phyloP scores from a whole-genome alignment of 1,140 invertebrate species.

The Contarinia nasturtii region DNA sequence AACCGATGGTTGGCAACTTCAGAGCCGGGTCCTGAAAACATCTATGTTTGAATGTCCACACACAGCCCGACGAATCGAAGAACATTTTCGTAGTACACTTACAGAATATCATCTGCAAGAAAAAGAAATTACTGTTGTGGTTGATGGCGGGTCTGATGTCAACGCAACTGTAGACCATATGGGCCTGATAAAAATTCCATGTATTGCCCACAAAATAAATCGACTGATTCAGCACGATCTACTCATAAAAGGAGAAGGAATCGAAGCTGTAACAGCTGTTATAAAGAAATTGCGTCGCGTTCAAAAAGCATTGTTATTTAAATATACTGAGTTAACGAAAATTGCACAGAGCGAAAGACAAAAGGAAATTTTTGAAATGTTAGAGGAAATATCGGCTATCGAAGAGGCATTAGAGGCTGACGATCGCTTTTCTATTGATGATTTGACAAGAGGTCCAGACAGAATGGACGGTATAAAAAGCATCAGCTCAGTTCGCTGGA shows the following conservation, averaged over 20 bases:
- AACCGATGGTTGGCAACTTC: too few relatives aligned
- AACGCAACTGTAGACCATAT: background rate
- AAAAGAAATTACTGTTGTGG: background rate
- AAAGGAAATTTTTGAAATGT: background rate
- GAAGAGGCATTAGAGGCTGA: background rate
- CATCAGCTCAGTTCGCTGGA: background rate
- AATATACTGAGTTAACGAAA: background rate
- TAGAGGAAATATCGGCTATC: background rate
- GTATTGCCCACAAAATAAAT: background rate
- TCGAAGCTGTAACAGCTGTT: background rate
- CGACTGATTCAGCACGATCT: background rate
- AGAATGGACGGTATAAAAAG: background rate
- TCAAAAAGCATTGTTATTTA: background rate
- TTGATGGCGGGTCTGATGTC: background rate
- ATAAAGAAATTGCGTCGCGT: background rate
- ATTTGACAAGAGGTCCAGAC: background rate
- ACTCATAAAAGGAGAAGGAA: background rate
- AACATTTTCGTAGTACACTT: background rate
- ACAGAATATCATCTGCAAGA: background rate
- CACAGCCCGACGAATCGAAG: background rate
- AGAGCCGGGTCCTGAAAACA: background rate
- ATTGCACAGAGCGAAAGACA: background rate
- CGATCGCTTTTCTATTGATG: background rate
- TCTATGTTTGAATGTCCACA: background rate
- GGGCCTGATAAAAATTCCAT: background rate